Base-by-base conservation (phyloP, 1,140 invertebrate genomes). In the Schlechtendalia chinensis region DNA sequence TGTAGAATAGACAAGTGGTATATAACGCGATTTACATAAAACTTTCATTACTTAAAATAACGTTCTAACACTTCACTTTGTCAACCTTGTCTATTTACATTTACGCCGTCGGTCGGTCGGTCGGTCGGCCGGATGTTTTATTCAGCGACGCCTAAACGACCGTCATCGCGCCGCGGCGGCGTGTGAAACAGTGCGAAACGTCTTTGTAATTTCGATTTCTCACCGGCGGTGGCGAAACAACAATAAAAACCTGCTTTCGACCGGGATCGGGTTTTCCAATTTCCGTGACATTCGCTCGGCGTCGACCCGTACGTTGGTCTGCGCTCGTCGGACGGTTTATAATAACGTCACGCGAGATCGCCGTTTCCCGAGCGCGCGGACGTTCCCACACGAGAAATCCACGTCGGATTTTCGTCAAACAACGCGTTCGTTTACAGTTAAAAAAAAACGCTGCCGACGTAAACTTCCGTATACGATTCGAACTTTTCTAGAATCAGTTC, bases 1-100 rank as follows among this genome's bases (percentile, higher is more conserved):
- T 14, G 65, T 19, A 12, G 65, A 50, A 69, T 47, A 69, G 22
- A 50, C 65, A 50, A 69, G n/a, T 19, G 45, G 65, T 50, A 24
- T 47, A 71, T 39, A 72, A 54, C 27, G 47, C 69, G 27, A 72
- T 72, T 72, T 54, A 72, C 69, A 72, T 72, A 72, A 72, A 72
- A 72, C 50, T 54, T 72, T 72, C 69, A 72, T 72, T 72, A 72
- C 47, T 72, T 72, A 54, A 72, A 72, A 72, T 54, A 72, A 54
- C 69, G 69, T 24, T 72, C 47, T 72, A 50, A 72, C 50, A 54
- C 24, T 72, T 72, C 69, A 72, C 69, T 72, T 72, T 72, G 69
- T 72, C 50, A 72, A 72, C 69, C 27, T 53, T 53, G 69, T 72
- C 69, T 29, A 54, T 72, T 72, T 72, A 72, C 69, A 54, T 72